Evolutionary conservation across 2,113 vertebrate genomes (phyloP).

Genomic region (Campylomormyrus tamandua): DNA sequence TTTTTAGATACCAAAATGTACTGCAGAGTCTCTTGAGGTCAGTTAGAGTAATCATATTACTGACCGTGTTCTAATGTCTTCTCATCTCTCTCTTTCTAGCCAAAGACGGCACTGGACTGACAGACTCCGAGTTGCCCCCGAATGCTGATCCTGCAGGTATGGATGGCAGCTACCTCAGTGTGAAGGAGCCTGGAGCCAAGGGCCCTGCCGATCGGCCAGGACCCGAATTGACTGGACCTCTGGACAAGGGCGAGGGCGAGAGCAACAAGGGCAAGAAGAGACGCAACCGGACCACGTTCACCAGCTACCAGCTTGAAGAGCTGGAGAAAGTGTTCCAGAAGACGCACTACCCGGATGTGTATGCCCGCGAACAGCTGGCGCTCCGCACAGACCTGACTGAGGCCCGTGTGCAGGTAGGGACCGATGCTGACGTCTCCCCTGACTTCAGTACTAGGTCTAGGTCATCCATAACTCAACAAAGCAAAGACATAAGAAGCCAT

Average conservation of each 20-base stretch:
- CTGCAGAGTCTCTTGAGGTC: neutral
- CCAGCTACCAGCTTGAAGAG: conserved; percentile 93
- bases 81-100: conserved; percentile 50
- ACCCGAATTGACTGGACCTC: conserved; percentile 71
- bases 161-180: conserved; percentile 86
- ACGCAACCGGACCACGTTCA: conserved; percentile 91
- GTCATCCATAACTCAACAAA: neutral
- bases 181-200: conserved; percentile 77
- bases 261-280: conserved; percentile 94
- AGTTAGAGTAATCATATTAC: neutral
- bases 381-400: conserved; percentile 93
- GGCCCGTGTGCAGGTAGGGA: conserved; percentile 84
- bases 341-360: conserved; percentile 94
- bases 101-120: conserved; percentile 74
- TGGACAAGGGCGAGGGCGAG: conserved; percentile 83
- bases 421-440: neutral
- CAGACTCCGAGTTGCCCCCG: conserved; percentile 70
- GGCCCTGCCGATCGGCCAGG: conserved; percentile 68
- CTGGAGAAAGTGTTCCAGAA: conserved; percentile 97
- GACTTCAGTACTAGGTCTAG: neutral
- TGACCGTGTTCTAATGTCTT: neutral
- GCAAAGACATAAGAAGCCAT: neutral
- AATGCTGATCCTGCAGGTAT: conserved; percentile 76
- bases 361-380: conserved; percentile 89
- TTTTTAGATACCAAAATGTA: neutral